Evolutionary conservation across 2,113 vertebrate genomes (phyloP), one percentile per base, ranked within the genome.

Genomic region (Chloropsis hardwickii): DNA sequence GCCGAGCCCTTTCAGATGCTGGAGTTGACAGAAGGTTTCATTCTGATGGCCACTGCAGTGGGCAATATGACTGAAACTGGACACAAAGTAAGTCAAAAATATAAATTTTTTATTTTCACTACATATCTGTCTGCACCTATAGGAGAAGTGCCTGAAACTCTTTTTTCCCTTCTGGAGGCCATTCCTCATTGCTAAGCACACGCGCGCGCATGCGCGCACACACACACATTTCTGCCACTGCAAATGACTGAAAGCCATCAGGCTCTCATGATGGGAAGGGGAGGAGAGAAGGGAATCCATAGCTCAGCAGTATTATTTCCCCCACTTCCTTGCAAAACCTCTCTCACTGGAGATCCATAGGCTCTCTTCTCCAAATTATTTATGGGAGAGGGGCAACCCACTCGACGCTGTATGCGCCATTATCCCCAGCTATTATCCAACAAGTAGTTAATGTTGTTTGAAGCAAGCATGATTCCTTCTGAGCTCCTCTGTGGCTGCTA

Each of bases 391-490:
- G 95, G 96, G 92, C 92, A 97, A 95, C 87, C 92, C 95, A 97
- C 94, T 91, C 45, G 95, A 88, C 96, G 8, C 96, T 95, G 96
- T 96, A 91, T 95, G 96, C 29, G 83, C 91, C 93, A 82, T 96
- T 91, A 94, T 95, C 95, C 96, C 96, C 90, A 96, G 95, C 96
- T 95, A 90, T 94, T 97, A 95, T 95, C 95, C 95, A 96, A 95
- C 96, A 96, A 92, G 94, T 96, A 97, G 96, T 97, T 97, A 97
- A 97, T 97, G 94, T 97, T 97, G 95, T 95, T 96, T 97, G 95
- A 97, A 97, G 96, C 96, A 97, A 97, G 94, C 92, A 96, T 95
- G 91, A 96, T 97, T 97, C 91, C 94, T 95, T 91, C 81, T 79
- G 96, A 95, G 92, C 81, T 96, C 96, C 95, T 97, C 94, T 92